Conservation (phyloP, 1,140 invertebrate genomes). For the Monomorium pharaonis region DNA sequence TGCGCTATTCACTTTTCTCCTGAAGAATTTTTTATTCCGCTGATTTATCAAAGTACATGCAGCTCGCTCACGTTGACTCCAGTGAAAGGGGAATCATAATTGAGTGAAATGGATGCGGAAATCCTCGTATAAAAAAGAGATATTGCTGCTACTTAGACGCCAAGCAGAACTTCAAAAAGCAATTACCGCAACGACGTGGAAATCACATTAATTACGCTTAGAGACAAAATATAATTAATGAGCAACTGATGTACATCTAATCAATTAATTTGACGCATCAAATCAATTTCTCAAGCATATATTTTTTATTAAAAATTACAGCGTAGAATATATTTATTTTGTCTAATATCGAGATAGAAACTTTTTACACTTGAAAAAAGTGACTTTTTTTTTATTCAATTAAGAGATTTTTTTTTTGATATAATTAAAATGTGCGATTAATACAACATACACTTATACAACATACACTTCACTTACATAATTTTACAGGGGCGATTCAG, state of each 20-base stretch:
- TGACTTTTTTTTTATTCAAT: no score
- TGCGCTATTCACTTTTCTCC: slow-evolving; percentile 16
- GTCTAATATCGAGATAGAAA: neutral
- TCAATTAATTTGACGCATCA: neutral
- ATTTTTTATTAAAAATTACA: neutral
- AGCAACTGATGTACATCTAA: neutral
- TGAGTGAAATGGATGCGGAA: slow-evolving; percentile 51
- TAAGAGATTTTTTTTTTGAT: no score
- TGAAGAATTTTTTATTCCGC: slow-evolving; percentile 15
- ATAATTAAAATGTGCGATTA: no score
- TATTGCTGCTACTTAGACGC: slow-evolving; percentile 2
- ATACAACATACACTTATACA: no score
- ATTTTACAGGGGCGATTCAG: no score
- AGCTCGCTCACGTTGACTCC: neutral
- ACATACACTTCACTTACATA: no score
- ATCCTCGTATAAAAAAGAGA: slow-evolving; percentile 35
- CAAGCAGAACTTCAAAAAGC: slow-evolving; percentile 38
- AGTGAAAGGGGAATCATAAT: slow-evolving; percentile 56
- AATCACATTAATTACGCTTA: slow-evolving; percentile 21
- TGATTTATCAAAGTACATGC: slow-evolving; percentile 15
- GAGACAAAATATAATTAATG: neutral
- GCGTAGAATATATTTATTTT: neutral
- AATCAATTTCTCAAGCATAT: neutral
- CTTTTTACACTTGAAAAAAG: no score
- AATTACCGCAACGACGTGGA: slow-evolving; percentile 5